phyloP scores from a whole-genome alignment of 2,797 vertebrate genomes.

The Neoniphon sammara region DNA sequence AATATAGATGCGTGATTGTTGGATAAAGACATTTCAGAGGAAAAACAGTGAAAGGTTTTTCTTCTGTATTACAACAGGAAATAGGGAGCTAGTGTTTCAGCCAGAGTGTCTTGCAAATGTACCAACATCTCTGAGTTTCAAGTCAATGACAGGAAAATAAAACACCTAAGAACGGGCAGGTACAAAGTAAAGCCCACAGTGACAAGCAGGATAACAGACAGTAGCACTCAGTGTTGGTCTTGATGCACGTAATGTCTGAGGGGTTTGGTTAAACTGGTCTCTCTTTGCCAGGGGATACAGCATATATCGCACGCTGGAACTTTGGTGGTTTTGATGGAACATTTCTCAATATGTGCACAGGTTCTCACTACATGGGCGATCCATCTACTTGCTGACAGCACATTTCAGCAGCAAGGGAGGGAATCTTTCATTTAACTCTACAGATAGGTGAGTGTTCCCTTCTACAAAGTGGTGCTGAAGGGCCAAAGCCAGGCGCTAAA shows the following conservation, averaged over 20 bases:
- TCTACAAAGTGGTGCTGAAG: neutral
- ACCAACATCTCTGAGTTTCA: neutral
- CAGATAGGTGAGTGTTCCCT: neutral
- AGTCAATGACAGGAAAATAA: conserved; percentile 25
- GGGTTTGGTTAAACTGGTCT: too few species aligned
- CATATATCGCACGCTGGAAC: neutral
- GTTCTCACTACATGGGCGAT: neutral
- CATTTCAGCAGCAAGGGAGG: neutral
- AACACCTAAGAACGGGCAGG: neutral
- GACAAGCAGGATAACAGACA: neutral
- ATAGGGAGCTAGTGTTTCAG: conserved; percentile 22
- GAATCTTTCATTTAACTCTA: neutral
- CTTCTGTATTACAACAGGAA: conserved; percentile 20
- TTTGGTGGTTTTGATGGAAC: neutral
- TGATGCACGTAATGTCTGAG: neutral
- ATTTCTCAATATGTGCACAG: neutral
- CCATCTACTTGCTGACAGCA: neutral
- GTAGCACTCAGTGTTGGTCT: neutral
- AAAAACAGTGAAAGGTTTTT: conserved; percentile 4
- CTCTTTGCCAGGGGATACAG: too few species aligned
- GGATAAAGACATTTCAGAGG: conserved; percentile 1
- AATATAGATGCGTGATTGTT: conserved; percentile 36
- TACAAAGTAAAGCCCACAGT: neutral
- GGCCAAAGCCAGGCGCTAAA: neutral
- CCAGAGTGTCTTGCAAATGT: conserved; percentile 9